These are phyloP conservation scores for Coelinius sp. DNA, from an alignment of 2,888 invertebrate species.

Conservation along the genomic window DNA sequence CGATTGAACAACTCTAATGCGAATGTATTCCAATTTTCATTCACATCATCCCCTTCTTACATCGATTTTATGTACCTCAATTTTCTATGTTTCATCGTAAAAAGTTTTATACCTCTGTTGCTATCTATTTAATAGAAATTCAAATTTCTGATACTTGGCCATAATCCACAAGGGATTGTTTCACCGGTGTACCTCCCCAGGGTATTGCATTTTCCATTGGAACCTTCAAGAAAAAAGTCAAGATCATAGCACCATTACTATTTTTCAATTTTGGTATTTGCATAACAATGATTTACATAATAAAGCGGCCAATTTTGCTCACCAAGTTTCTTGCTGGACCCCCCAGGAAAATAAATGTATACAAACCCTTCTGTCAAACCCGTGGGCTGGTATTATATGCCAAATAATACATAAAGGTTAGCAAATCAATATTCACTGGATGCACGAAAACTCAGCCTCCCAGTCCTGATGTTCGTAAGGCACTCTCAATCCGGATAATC, in stretches of 20 bases:
- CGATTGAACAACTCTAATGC: background rate
- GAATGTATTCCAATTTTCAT: background rate
- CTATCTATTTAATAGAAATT: background rate
- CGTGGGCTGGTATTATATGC: slow-evolving; percentile 29
- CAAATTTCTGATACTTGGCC: background rate
- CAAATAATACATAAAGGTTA: background rate
- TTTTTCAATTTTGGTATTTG: slow-evolving; percentile 54
- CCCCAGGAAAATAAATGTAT: background rate
- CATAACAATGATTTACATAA: slow-evolving; percentile 55
- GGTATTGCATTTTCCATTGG: background rate
- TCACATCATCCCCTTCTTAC: background rate
- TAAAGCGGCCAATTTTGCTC: slow-evolving; percentile 52
- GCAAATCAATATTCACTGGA: slow-evolving; percentile 41
- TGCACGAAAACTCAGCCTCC: slow-evolving; percentile 8
- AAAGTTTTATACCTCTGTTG: background rate
- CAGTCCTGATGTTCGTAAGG: slow-evolving; percentile 28
- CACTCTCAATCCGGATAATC: slow-evolving; percentile 50
- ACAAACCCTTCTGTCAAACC: slow-evolving; percentile 21
- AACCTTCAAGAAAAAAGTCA: background rate
- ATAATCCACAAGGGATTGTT: background rate
- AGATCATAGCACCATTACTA: slow-evolving; percentile 15
- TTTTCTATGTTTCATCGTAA: background rate
- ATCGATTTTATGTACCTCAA: background rate
- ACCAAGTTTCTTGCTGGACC: slow-evolving; percentile 46
- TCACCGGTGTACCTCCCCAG: background rate